A percentile compares a stretch with the other conserved stretches of the same genome.
phyloP scores from a whole-genome alignment of 2,113 vertebrate species.

The Aphyosemion australe region DNA sequence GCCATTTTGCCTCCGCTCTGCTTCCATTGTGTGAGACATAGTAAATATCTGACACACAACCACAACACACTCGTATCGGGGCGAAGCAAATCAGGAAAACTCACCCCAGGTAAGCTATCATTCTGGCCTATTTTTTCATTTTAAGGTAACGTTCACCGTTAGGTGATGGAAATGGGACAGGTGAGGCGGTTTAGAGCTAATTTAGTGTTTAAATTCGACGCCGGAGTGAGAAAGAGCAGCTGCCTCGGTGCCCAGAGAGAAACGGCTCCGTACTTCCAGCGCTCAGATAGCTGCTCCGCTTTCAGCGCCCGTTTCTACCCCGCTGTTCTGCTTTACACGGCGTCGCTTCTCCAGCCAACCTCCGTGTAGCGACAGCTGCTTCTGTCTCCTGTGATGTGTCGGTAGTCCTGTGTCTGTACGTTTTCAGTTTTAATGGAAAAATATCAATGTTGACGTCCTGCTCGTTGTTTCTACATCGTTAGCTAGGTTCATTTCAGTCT shows the following conservation, averaged over 20 bases:
- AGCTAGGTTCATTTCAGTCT: constrained; percentile 63
- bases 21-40: constrained; percentile 84
- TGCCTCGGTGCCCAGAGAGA: constrained; percentile 51
- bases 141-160: constrained; percentile 13
- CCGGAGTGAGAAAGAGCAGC: constrained; percentile 54
- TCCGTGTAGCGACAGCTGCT: constrained; percentile 22
- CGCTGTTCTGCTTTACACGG: constrained; percentile 25
- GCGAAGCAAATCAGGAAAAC: constrained; percentile 52
- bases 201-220: constrained; percentile 63
- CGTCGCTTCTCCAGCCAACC: background rate
- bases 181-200: constrained; percentile 33
- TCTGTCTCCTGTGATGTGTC: constrained; percentile 31
- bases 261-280: constrained; percentile 63
- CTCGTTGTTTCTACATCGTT: constrained; percentile 30
- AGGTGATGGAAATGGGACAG: constrained; percentile 19
- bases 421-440: constrained; percentile 38
- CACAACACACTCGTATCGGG: constrained; percentile 69
- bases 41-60: constrained; percentile 82
- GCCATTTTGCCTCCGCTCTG: constrained; percentile 80
- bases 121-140: background rate
- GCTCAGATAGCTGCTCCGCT: constrained; percentile 62
- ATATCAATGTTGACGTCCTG: constrained; percentile 63
- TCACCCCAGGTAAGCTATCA: constrained; percentile 69
- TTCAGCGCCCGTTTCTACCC: constrained; percentile 47
- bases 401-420: constrained; percentile 3